Evolutionary conservation across 2,888 invertebrate species (phyloP).

Genomic region (Parasteatoda lunata): DNA sequence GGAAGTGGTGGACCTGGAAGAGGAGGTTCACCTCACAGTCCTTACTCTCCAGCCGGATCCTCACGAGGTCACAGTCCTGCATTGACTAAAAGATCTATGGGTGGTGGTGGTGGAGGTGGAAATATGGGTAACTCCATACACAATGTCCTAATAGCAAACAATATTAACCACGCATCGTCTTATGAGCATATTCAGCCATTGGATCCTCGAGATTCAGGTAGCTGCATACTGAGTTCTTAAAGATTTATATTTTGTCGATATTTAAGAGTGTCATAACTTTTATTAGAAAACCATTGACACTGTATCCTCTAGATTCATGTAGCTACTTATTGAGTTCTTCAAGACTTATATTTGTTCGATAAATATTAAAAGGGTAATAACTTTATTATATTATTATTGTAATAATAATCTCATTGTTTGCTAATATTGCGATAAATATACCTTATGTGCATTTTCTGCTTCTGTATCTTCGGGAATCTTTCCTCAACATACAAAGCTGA

Average conservation of each 20-base stretch:
- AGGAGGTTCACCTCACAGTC: slow-evolving; percentile 49
- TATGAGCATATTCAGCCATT: slow-evolving; percentile 36
- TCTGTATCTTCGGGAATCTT: too few relatives aligned
- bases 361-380: too few relatives aligned
- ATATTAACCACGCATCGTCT: slow-evolving; percentile 12
- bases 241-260: background rate
- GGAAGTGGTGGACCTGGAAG: slow-evolving; percentile 34
- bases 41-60: slow-evolving; percentile 50
- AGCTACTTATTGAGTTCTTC: too few relatives aligned
- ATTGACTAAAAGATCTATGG: slow-evolving; percentile 25
- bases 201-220: slow-evolving; percentile 9
- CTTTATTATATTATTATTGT: too few relatives aligned
- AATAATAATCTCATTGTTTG: too few relatives aligned
- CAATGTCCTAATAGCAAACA: slow-evolving; percentile 1
- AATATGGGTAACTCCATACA: slow-evolving; percentile 13
- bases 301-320: background rate
- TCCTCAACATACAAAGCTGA: too few relatives aligned
- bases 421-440: too few relatives aligned
- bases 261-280: background rate
- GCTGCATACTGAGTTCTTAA: background rate
- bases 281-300: background rate
- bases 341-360: too few relatives aligned
- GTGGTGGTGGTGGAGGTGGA: slow-evolving; percentile 26
- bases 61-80: slow-evolving; percentile 46
- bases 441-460: too few relatives aligned